phyloP scores from a whole-genome alignment of 2,113 vertebrate genomes.

The Hoplias malabaricus region DNA sequence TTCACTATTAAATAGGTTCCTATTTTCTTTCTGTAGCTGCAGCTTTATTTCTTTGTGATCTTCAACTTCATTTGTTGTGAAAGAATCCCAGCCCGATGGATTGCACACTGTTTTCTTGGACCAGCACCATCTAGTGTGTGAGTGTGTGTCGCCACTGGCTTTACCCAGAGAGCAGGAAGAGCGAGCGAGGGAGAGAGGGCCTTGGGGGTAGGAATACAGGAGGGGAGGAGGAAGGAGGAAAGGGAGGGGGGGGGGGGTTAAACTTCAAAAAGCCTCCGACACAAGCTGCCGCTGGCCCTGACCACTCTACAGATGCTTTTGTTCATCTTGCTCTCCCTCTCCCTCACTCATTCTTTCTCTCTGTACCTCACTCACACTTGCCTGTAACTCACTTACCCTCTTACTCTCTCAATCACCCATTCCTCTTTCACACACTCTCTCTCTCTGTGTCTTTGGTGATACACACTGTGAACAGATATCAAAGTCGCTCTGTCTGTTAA shows the following conservation, averaged over 20 bases:
- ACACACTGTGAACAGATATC: conserved; percentile 68
- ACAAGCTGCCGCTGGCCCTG: conserved; percentile 69
- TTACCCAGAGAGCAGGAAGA: conserved; percentile 51
- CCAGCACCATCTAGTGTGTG: conserved; percentile 43
- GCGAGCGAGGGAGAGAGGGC: conserved; percentile 40
- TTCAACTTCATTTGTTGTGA: background rate
- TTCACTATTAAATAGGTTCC: background rate
- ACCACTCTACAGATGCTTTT: conserved; percentile 75
- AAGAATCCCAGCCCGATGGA: background rate
- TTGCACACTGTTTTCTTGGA: conserved; percentile 40
- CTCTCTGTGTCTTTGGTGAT: conserved; percentile 73
- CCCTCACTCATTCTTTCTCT: conserved; percentile 48
- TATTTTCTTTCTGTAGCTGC: background rate
- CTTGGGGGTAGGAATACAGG: conserved; percentile 27
- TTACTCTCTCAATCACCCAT: conserved; percentile 37
- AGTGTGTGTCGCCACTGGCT: conserved; percentile 50
- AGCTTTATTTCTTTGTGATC: background rate
- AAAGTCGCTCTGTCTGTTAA: conserved; percentile 76
- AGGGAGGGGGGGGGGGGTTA: conserved; percentile 46
- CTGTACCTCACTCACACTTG: conserved; percentile 46
- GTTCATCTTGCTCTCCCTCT: conserved; percentile 56
- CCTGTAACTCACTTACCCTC: conserved; percentile 50
- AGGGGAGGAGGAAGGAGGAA: conserved; percentile 29
- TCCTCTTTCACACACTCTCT: conserved; percentile 45
- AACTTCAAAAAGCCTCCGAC: conserved; percentile 76